Base-by-base conservation (phyloP, 2,888 invertebrate species). In the Apodemia mormo region DNA sequence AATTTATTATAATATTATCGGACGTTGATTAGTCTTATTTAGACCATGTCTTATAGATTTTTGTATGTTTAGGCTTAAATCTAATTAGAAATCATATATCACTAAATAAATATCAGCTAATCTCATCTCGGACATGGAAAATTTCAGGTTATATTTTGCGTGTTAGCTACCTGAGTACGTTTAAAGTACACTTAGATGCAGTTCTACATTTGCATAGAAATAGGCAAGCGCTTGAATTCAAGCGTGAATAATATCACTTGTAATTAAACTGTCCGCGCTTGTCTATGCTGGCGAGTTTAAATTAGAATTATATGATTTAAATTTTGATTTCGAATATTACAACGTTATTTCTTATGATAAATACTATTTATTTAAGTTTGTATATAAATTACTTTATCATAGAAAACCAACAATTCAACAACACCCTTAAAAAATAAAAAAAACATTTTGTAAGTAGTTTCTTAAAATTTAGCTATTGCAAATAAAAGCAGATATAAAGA, bases 121-220 rank as follows among this genome's bases (percentile, higher is more conserved):
- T n/a, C 14, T 22, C n/a, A 52, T 64, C 29, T 8, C n/a, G 49
- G 30, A 52, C 64, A 45, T 64, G 68, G 67, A 22, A 14, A 66
- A 33, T 67, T 43, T 61, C 14, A 33, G 30, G 33, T 68, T 61
- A 61, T 43, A 68, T 68, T 68, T 45, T 14, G 61, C 37, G 45
- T 56, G 33, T 40, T 33, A 6, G 54, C 43, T 56, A 69, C 65
- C 54, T 54, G 54, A 65, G 65, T 65, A 65, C 29, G 54, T 65
- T 69, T 65, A 69, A 66, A 69, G 56, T 65, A 40, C 40, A 56
- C 65, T 65, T 69, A 69, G 49, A 69, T 69, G 69, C 74, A 69
- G 70, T 72, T 64, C 22, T 45, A 67, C 68, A 76, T 77, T 77
- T 73, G 70, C 77, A 77, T 77, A 77, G 76, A 77, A 75, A 77